Percentiles rank a stretch among this genome's conserved stretches.
phyloP scores from a whole-genome alignment of 2,888 invertebrate genomes.

The Xestia xanthographa region DNA sequence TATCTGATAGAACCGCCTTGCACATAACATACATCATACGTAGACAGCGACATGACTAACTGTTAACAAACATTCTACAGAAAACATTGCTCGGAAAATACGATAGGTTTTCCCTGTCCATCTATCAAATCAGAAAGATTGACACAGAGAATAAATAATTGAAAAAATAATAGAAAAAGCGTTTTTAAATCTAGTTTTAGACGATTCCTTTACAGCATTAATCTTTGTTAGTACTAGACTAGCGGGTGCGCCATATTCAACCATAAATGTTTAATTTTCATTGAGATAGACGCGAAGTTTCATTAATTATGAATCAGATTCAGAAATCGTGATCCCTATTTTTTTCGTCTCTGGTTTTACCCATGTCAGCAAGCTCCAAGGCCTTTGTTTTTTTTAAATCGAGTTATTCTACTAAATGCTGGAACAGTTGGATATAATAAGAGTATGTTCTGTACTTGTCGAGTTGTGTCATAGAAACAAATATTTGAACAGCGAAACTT shows the following conservation, averaged over 20 bases:
- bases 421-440: slow-evolving; percentile 21
- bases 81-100: slow-evolving; percentile 54
- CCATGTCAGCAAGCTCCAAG: background rate
- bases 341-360: background rate
- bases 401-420: background rate
- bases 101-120: slow-evolving; percentile 36
- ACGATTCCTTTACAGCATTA: slow-evolving; percentile 5
- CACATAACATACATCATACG: slow-evolving; percentile 81
- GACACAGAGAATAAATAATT: slow-evolving; percentile 37
- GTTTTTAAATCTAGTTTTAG: background rate
- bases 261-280: slow-evolving; percentile 13
- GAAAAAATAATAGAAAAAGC: slow-evolving; percentile 7
- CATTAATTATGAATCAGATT: slow-evolving; percentile 19
- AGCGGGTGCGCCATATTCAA: background rate
- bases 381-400: slow-evolving; percentile 15
- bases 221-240: slow-evolving; percentile 28
- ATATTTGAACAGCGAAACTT: slow-evolving; percentile 39
- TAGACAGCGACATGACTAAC: slow-evolving; percentile 80
- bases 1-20: slow-evolving; percentile 78
- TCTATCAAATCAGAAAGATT: slow-evolving; percentile 31
- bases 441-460: background rate
- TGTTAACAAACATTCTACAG: slow-evolving; percentile 73
- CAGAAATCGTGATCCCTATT: slow-evolving; percentile 7
- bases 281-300: background rate
- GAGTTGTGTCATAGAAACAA: slow-evolving; percentile 34